phyloP scores from a whole-genome alignment of 2,888 invertebrate species.

The Synergus gifuensis region DNA sequence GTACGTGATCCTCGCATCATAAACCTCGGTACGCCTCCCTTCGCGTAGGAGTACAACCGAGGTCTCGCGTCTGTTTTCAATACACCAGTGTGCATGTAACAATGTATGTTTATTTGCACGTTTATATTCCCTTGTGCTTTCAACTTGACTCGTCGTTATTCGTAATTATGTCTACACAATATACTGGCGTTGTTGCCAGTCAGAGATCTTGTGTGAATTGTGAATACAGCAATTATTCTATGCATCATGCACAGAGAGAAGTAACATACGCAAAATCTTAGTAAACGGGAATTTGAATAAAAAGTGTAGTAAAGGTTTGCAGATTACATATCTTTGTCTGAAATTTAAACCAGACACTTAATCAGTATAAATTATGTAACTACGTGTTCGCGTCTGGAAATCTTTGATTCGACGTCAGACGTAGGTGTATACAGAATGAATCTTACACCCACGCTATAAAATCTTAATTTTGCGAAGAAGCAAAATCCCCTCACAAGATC shows the following conservation, averaged over 20 bases:
- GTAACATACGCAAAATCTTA: not conserved
- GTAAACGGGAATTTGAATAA: not conserved
- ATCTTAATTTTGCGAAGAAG: not conserved
- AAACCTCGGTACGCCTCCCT: conserved; percentile 1
- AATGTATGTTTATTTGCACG: conserved; percentile 15
- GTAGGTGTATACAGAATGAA: conserved; percentile 30
- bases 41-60: conserved; percentile 16
- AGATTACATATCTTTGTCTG: conserved; percentile 3
- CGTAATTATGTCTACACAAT: conserved; percentile 36
- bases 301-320: not conserved
- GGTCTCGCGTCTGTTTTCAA: not conserved
- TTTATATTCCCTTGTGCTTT: conserved; percentile 37
- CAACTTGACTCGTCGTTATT: conserved; percentile 26
- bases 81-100: not conserved
- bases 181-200: conserved; percentile 3
- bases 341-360: conserved; percentile 5
- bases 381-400: conserved; percentile 12
- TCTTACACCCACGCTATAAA: not conserved
- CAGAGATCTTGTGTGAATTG: not conserved
- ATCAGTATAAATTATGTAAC: conserved; percentile 37
- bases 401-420: not conserved
- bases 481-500: not conserved
- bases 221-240: conserved; percentile 19
- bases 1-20: conserved; percentile 11
- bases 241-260: not conserved